A percentile compares a stretch with the other conserved stretches of the same genome.
phyloP scores from a whole-genome alignment of 2,113 vertebrate genomes.

The Pluvialis apricaria region DNA sequence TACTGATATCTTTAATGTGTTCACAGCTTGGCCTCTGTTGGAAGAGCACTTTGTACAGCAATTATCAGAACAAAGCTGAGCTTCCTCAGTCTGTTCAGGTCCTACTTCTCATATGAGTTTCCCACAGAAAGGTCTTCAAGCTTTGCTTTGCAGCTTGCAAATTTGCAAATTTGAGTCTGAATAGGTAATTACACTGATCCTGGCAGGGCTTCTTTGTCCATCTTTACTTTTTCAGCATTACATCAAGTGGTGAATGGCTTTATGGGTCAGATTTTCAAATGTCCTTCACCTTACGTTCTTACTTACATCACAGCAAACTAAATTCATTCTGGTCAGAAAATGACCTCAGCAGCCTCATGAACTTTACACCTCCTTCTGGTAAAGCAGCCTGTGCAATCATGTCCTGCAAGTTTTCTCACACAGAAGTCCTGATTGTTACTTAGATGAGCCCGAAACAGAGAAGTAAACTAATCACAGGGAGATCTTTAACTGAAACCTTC shows the following conservation, averaged over 20 bases:
- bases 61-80: not conserved
- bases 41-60: not conserved
- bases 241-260: rapidly evolving
- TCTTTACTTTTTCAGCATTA: not conserved
- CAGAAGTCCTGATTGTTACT: not conserved
- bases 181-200: not conserved
- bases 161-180: not conserved
- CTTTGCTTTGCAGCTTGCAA: not conserved
- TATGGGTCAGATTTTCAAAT: not conserved
- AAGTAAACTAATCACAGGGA: not conserved
- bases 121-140: not conserved
- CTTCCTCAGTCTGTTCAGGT: not conserved
- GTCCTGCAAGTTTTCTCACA: not conserved
- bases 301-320: not conserved
- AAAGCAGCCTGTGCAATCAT: not conserved
- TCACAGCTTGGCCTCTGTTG: not conserved
- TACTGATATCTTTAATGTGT: not conserved
- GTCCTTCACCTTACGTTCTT: not conserved
- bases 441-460: not conserved
- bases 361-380: not conserved
- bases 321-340: not conserved
- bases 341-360: not conserved
- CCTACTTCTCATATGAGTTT: not conserved
- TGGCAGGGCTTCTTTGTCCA: not conserved
- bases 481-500: not conserved